These are phyloP conservation scores for Cassiopea andromeda DNA, from an alignment of 30 jellyfish, hydroid and myxozoan genomes.

Conservation along the genomic window DNA sequence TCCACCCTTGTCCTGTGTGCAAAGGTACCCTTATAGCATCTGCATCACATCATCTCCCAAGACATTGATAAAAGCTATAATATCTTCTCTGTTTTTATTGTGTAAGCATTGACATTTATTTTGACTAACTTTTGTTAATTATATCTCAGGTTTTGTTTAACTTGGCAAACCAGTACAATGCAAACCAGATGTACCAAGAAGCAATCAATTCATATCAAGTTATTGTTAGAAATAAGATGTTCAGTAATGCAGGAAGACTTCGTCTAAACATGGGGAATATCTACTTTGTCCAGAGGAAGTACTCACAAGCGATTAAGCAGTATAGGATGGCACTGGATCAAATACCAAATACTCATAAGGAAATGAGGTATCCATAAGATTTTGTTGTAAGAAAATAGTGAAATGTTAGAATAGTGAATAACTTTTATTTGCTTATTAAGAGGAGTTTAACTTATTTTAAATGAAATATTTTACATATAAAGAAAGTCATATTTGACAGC, in stretches of 20 bases:
- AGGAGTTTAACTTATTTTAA: no score
- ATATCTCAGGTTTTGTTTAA: slow-evolving; percentile 84
- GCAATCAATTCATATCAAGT: slow-evolving; percentile 96
- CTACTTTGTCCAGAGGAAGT: slow-evolving; percentile 86
- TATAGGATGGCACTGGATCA: slow-evolving; percentile 97
- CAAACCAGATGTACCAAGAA: slow-evolving; percentile 88
- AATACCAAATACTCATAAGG: slow-evolving; percentile 92
- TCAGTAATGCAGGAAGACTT: slow-evolving; percentile 97
- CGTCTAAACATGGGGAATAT: slow-evolving; percentile 94
- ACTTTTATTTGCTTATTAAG: not conserved
- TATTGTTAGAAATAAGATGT: slow-evolving; percentile 97
- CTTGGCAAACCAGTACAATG: slow-evolving; percentile 90
- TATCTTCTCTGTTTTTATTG: not conserved
- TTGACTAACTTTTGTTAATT: no score
- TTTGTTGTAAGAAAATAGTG: not conserved
- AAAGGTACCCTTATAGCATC: no score
- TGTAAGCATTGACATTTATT: not conserved
- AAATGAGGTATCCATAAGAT: slow-evolving; percentile 70
- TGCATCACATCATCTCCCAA: no score
- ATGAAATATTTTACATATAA: no score
- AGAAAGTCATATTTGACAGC: no score
- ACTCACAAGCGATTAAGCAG: slow-evolving; percentile 93
- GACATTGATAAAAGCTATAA: no score
- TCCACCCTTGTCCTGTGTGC: no score
- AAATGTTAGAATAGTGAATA: not conserved